Conservation (phyloP, 2,797 vertebrate species). For the Synaphobranchus kaupii region DNA sequence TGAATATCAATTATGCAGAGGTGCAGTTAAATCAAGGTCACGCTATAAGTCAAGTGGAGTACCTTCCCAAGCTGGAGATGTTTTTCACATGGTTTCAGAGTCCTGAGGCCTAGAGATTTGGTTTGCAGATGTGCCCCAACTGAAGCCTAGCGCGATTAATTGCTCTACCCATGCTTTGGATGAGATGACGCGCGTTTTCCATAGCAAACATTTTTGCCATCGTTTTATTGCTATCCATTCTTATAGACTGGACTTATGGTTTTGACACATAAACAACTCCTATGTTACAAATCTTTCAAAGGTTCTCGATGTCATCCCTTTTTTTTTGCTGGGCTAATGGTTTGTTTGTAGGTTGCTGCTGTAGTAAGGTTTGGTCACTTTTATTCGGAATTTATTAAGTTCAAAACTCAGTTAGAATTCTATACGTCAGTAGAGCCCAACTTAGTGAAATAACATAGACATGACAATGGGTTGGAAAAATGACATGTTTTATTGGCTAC, state of each 20-base stretch:
- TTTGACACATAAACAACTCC: not conserved
- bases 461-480: too few species aligned
- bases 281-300: not conserved
- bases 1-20: constrained; percentile 15
- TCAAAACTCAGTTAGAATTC: too few species aligned
- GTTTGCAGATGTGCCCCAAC: not conserved
- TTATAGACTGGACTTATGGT: not conserved
- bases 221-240: not conserved
- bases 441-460: too few species aligned
- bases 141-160: not conserved
- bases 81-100: not conserved
- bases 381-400: too few species aligned
- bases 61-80: not conserved
- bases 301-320: too few species aligned
- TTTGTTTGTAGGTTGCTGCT: too few species aligned
- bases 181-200: not conserved
- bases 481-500: too few species aligned
- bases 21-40: not conserved
- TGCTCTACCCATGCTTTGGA: not conserved
- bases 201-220: not conserved
- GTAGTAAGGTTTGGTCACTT: too few species aligned
- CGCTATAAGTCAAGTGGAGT: not conserved
- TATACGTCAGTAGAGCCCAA: too few species aligned
- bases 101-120: not conserved
- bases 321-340: too few species aligned